These are phyloP conservation scores for Scaptomyza reducta DNA, from an alignment of 2,888 invertebrate genomes.

Conservation along the genomic window DNA sequence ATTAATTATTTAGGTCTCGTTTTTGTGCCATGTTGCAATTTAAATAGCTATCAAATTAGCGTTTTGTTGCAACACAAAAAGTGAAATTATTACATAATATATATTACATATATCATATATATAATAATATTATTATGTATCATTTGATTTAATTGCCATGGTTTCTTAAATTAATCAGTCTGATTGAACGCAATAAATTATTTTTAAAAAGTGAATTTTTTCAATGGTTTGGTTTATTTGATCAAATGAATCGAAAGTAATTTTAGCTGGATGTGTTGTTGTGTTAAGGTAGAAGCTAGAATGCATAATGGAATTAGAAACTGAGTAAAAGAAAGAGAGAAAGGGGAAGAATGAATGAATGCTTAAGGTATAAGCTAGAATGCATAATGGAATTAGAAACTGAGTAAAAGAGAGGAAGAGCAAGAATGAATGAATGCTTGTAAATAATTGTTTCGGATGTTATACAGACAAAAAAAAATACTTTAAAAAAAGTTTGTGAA, in stretches of 20 bases:
- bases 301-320: too few relatives aligned
- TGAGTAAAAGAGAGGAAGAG: not conserved
- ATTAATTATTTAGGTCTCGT: constrained; percentile 1
- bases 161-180: not conserved
- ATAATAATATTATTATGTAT: too few relatives aligned
- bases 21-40: not conserved
- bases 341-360: not conserved
- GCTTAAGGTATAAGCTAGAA: too few relatives aligned
- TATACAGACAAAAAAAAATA: too few relatives aligned
- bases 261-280: too few relatives aligned
- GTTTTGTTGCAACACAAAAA: not conserved
- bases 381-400: too few relatives aligned
- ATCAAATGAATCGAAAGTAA: too few relatives aligned
- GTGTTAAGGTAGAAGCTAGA: too few relatives aligned
- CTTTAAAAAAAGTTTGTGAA: too few relatives aligned
- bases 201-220: not conserved
- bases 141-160: not conserved
- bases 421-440: not conserved
- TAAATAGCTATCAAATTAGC: not conserved
- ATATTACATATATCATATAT: not conserved
- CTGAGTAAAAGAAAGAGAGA: not conserved
- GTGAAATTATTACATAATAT: not conserved
- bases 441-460: not conserved
- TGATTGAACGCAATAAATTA: not conserved
- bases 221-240: too few relatives aligned